Conservation (phyloP, 2,113 vertebrate species). For the Xiphophorus couchianus region DNA sequence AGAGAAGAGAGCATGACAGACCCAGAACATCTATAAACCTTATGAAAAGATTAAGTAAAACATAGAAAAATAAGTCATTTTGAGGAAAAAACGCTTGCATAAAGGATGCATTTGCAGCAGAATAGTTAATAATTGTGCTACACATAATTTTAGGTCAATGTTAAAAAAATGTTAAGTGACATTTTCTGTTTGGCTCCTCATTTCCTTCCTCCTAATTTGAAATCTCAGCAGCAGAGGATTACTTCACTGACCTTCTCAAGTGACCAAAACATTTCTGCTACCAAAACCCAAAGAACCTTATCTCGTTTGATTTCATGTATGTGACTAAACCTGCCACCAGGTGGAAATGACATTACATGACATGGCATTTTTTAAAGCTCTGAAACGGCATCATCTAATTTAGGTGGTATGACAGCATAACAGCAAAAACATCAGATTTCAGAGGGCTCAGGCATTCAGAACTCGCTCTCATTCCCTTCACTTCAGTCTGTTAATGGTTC, state of each 20-base stretch:
- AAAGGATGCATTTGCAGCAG: neutral
- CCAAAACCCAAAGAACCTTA: neutral
- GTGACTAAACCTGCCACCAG: neutral
- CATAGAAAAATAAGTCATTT: neutral
- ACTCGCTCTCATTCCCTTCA: neutral
- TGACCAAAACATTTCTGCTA: neutral
- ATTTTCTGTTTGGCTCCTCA: no score
- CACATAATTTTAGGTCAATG: neutral
- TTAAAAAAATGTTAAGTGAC: neutral
- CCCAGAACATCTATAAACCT: no score
- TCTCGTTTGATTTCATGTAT: neutral
- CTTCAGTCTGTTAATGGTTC: conserved; percentile 1
- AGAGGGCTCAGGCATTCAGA: neutral
- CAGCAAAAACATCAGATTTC: neutral
- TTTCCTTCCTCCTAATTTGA: neutral
- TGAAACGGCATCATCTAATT: neutral
- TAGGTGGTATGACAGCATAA: neutral
- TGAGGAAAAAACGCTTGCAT: neutral
- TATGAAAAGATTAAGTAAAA: no score
- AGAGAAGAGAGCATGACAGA: no score
- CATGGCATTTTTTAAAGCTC: neutral
- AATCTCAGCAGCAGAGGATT: neutral
- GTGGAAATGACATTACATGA: conserved; percentile 6
- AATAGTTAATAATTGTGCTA: neutral
- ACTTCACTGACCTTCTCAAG: neutral